Evolutionary conservation across 2,113 vertebrate genomes (phyloP).

Genomic region (Dasypus novemcinctus): DNA sequence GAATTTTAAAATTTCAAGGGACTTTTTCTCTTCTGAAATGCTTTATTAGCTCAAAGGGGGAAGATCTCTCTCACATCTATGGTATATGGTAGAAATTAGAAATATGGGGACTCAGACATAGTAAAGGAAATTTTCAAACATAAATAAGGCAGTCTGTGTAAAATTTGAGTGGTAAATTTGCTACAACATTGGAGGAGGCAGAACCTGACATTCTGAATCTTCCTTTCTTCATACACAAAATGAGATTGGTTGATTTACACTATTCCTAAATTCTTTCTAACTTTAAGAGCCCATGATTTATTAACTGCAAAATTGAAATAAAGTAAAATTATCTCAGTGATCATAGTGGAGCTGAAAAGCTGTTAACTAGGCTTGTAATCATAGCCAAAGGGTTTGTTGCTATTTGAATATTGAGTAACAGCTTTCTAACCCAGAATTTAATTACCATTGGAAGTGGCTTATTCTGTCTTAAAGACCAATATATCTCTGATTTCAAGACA

Average conservation of each 20-base stretch:
- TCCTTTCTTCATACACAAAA: neutral
- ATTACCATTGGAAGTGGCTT: slow-evolving; percentile 4
- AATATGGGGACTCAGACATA: neutral
- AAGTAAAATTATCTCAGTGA: neutral
- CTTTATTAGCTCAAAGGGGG: neutral
- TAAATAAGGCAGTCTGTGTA: neutral
- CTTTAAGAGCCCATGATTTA: neutral
- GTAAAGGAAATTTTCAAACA: slow-evolving; percentile 19
- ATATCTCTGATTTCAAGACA: slow-evolving; percentile 13
- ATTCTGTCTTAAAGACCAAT: neutral
- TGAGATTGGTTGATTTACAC: neutral
- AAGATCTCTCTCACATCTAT: neutral
- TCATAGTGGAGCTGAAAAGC: neutral
- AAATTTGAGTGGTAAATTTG: neutral
- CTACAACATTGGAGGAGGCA: neutral
- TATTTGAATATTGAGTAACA: neutral
- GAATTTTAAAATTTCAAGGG: neutral
- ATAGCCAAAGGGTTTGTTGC: neutral
- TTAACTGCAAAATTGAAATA: neutral
- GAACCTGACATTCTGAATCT: neutral
- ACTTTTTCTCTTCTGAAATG: neutral
- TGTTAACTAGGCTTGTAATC: neutral
- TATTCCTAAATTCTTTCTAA: neutral
- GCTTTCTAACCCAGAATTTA: slow-evolving; percentile 37
- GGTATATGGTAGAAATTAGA: neutral